phyloP scores from a whole-genome alignment of 1,140 invertebrate genomes.

The Drosophila busckii region DNA sequence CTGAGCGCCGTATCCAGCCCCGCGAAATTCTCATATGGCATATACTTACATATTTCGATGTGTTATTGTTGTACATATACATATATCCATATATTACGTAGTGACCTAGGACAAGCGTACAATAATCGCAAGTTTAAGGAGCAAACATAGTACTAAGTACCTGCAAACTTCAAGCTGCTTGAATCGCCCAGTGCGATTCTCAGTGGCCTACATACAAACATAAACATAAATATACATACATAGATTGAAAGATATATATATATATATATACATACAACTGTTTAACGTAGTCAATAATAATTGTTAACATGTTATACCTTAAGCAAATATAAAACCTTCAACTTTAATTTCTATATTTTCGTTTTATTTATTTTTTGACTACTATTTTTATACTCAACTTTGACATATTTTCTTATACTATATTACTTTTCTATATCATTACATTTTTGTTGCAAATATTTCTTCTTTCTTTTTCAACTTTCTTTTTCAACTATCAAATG shows the following conservation, averaged over 20 bases:
- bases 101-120: slow-evolving; percentile 63
- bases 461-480: too few species aligned
- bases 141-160: slow-evolving; percentile 73
- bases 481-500: too few species aligned
- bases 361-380: background rate
- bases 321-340: slow-evolving; percentile 15
- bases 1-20: slow-evolving; percentile 9
- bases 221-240: slow-evolving; percentile 52
- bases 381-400: too few species aligned
- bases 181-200: slow-evolving; percentile 43
- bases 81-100: slow-evolving; percentile 23
- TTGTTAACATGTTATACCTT: slow-evolving; percentile 37
- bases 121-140: slow-evolving; percentile 71
- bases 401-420: too few species aligned
- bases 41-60: slow-evolving; percentile 16
- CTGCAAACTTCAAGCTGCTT: slow-evolving; percentile 39
- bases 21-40: slow-evolving; percentile 30
- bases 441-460: too few species aligned
- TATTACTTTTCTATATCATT: too few species aligned
- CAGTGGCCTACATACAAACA: slow-evolving; percentile 51
- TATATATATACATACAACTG: slow-evolving; percentile 12
- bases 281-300: slow-evolving; percentile 42
- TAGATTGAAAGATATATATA: slow-evolving; percentile 38
- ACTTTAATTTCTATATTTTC: slow-evolving; percentile 3
- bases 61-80: slow-evolving; percentile 19